A percentile compares a stretch with the other conserved stretches of the same genome.
phyloP scores from a whole-genome alignment of 2,797 vertebrate species.

The Crocodylus rhombifer region DNA sequence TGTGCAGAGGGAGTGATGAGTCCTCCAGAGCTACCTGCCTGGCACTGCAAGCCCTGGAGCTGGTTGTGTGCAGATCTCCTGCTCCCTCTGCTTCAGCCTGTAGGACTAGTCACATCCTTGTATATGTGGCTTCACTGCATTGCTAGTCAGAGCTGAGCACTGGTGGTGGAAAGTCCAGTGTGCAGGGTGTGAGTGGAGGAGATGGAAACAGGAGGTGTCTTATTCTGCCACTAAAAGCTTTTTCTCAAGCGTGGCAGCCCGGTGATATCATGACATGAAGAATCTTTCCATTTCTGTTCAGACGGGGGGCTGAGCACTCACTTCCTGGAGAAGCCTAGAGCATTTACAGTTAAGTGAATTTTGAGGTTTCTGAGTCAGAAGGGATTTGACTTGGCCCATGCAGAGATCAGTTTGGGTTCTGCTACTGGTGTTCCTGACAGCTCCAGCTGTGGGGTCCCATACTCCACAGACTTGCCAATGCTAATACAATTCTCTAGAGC shows the following conservation, averaged over 20 bases:
- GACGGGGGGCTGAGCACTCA: not conserved
- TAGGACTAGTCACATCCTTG: not conserved
- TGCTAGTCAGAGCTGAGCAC: not conserved
- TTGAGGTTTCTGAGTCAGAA: not conserved
- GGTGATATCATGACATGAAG: rapidly evolving
- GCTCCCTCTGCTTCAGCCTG: not conserved
- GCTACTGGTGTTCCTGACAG: not conserved
- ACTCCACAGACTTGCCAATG: not conserved
- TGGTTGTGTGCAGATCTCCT: not conserved
- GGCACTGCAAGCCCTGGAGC: not conserved
- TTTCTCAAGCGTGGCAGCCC: not conserved
- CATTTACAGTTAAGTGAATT: not conserved
- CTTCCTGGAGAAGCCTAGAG: not conserved
- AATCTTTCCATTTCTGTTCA: not conserved
- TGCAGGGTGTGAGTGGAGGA: not conserved
- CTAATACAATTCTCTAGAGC: not conserved
- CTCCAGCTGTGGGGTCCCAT: not conserved
- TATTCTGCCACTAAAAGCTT: not conserved
- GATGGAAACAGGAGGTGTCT: not conserved
- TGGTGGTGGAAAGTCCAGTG: not conserved
- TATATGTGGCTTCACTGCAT: rapidly evolving
- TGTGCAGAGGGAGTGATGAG: not conserved
- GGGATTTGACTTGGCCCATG: not conserved
- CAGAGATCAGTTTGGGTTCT: not conserved
- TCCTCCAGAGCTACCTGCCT: not conserved